Evolutionary conservation across 2,113 vertebrate genomes (phyloP).

Genomic region (Jaculus jaculus): DNA sequence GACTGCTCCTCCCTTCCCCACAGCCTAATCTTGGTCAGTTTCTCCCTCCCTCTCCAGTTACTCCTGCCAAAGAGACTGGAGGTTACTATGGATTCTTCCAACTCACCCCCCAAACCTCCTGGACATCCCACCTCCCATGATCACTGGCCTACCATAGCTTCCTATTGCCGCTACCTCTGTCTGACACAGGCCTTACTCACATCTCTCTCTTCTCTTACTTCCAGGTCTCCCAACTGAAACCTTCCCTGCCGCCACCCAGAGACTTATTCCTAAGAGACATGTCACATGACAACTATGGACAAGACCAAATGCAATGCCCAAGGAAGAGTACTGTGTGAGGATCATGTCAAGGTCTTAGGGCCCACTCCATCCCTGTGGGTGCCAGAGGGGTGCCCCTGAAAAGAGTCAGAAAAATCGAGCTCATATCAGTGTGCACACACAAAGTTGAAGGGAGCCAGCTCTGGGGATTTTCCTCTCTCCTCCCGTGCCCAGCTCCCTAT

Average conservation of each 20-base stretch:
- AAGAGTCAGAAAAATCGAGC: not conserved
- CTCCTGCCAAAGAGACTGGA: not conserved
- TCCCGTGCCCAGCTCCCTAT: not conserved
- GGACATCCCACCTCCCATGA: not conserved
- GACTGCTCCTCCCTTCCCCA: not conserved
- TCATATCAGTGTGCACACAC: not conserved
- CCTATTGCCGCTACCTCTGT: no score
- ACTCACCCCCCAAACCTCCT: not conserved
- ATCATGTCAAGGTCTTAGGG: not conserved
- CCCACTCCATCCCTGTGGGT: not conserved
- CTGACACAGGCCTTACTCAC: not conserved
- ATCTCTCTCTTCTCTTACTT: not conserved
- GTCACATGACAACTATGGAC: not conserved
- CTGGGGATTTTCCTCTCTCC: not conserved
- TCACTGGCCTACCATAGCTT: not conserved
- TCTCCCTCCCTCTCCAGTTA: rapidly evolving
- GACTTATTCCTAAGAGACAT: not conserved
- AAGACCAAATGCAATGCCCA: not conserved
- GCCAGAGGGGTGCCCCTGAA: not conserved
- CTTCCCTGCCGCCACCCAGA: not conserved
- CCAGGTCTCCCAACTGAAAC: no score
- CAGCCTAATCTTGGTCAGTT: not conserved
- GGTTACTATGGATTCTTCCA: not conserved
- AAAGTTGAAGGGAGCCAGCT: not conserved
- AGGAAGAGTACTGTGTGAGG: not conserved